Conservation (phyloP, 2,888 invertebrate species). For the Protodeltote pygarga region DNA sequence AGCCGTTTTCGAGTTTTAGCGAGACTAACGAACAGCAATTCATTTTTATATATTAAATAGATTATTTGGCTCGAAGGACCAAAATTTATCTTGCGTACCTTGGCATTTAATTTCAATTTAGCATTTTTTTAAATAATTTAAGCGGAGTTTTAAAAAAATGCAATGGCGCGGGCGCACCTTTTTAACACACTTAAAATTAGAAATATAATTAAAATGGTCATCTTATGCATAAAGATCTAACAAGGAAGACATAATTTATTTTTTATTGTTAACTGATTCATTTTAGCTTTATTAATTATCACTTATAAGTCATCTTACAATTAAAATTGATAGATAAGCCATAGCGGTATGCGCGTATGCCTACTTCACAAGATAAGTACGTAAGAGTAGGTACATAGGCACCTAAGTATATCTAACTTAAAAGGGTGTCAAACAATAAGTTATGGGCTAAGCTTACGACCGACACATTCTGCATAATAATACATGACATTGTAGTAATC, state of each 20-base stretch:
- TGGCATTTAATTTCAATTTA: constrained; percentile 39
- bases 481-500: constrained; percentile 17
- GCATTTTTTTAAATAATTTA: constrained; percentile 23
- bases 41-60: neutral
- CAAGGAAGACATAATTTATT: constrained; percentile 43
- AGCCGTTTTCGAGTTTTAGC: too few species aligned
- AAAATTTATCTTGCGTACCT: constrained; percentile 28
- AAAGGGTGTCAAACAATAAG: constrained; percentile 17
- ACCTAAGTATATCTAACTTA: too few species aligned
- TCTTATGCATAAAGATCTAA: constrained; percentile 28
- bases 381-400: too few species aligned
- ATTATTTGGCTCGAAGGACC: constrained; percentile 13
- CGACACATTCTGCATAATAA: constrained; percentile 28
- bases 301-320: constrained; percentile 1
- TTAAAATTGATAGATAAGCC: constrained; percentile 15
- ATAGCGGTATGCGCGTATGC: constrained; percentile 1
- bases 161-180: constrained; percentile 29
- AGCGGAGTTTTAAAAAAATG: constrained; percentile 38
- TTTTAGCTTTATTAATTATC: constrained; percentile 29
- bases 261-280: constrained; percentile 22
- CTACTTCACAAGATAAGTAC: constrained; percentile 6
- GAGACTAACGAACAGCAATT: too few species aligned
- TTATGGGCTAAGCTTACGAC: constrained; percentile 16
- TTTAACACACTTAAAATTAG: constrained; percentile 26
- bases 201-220: constrained; percentile 22